These are phyloP conservation scores for Hypena proboscidalis DNA, from an alignment of 2,888 invertebrate genomes.

Conservation along the genomic window DNA sequence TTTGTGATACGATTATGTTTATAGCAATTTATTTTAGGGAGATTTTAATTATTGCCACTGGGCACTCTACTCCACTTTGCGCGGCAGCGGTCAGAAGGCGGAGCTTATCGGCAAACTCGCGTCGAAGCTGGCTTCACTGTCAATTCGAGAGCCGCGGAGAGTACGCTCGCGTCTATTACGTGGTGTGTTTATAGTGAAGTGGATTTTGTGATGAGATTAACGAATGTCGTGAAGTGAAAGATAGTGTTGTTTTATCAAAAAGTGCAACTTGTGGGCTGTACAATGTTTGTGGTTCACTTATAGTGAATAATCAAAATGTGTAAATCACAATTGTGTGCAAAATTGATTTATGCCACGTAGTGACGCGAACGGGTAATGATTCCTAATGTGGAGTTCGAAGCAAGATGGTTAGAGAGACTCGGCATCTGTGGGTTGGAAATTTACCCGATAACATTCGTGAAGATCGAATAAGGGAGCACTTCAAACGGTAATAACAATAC, in stretches of 20 bases:
- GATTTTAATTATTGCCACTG: conserved; percentile 36
- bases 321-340: conserved; percentile 81
- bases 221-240: conserved; percentile 83
- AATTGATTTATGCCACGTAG: conserved; percentile 86
- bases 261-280: conserved; percentile 73
- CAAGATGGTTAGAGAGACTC: conserved; percentile 99
- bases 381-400: conserved; percentile 97
- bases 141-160: conserved; percentile 84
- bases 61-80: conserved; percentile 82
- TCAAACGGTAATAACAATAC: conserved; percentile 92
- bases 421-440: conserved; percentile 99
- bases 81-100: conserved; percentile 86
- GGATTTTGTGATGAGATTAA: conserved; percentile 81
- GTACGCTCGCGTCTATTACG: conserved; percentile 83
- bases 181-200: conserved; percentile 83
- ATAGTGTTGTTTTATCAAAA: conserved; percentile 73
- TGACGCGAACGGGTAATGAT: conserved; percentile 88
- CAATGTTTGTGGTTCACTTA: conserved; percentile 70
- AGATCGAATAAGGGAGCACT: conserved; percentile 98
- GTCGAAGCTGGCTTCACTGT: conserved; percentile 83
- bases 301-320: conserved; percentile 82
- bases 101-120: conserved; percentile 85
- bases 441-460: conserved; percentile 99
- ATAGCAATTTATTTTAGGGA: conserved; percentile 1
- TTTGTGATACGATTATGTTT: background rate